phyloP scores from a whole-genome alignment of 2,888 invertebrate species.

The Himalopsyche japonica region DNA sequence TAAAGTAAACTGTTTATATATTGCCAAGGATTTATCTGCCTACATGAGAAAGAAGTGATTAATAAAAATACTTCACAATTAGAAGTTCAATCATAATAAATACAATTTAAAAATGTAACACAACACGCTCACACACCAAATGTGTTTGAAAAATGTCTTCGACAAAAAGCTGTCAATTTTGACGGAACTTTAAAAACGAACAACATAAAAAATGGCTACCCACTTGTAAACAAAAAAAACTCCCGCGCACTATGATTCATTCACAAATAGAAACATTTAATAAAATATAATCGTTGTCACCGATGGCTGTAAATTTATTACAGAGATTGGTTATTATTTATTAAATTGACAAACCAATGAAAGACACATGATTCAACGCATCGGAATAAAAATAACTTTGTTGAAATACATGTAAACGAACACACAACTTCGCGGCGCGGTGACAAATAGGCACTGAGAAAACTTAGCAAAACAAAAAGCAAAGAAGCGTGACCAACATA shows the following conservation, averaged over 20 bases:
- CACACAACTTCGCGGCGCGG: neutral
- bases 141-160: neutral
- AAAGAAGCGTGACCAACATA: conserved; percentile 20
- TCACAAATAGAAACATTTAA: neutral
- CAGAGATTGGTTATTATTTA: neutral
- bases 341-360: neutral
- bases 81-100: neutral
- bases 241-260: conserved; percentile 1
- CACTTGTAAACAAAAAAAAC: neutral
- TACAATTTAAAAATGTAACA: neutral
- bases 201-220: neutral
- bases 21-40: neutral
- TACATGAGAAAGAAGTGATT: neutral
- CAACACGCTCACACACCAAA: neutral
- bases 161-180: neutral
- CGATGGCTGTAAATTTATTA: neutral
- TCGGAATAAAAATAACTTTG: neutral
- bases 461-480: conserved; percentile 24
- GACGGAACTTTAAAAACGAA: neutral
- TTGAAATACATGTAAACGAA: neutral
- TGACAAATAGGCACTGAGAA: conserved; percentile 14
- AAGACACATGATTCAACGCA: neutral
- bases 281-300: neutral
- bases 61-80: neutral
- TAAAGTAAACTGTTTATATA: no score